Conservation (phyloP, 2,113 vertebrate species). For the Ovis canadensis region DNA sequence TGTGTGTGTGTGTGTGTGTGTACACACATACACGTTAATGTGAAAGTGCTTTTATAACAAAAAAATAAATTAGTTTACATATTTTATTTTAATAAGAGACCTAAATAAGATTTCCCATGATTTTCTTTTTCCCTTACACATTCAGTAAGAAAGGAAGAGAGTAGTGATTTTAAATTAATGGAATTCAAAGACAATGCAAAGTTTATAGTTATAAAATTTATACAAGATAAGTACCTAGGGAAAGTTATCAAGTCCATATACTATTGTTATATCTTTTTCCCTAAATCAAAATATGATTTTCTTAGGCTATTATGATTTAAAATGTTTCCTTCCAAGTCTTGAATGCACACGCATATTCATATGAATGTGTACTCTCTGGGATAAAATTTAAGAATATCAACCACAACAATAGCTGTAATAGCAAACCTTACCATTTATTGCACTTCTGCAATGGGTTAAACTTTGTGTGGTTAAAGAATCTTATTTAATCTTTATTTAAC, state of each 20-base stretch:
- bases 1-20: neutral
- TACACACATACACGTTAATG: rapidly evolving
- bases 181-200: neutral
- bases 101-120: neutral
- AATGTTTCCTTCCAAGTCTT: neutral
- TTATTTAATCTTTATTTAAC: neutral
- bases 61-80: neutral
- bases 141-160: neutral
- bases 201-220: neutral
- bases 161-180: neutral
- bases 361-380: neutral
- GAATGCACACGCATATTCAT: too few relatives aligned
- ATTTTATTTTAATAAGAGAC: neutral
- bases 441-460: neutral
- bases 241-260: neutral
- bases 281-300: neutral
- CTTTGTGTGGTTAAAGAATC: neutral
- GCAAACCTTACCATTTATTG: neutral
- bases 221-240: neutral
- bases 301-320: neutral
- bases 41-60: neutral
- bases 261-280: neutral
- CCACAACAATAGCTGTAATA: neutral
- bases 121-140: neutral
- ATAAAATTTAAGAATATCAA: neutral